A percentile compares a stretch with the other conserved stretches of the same genome.
Conservation (phyloP, 2,888 invertebrate species). For the Dysmachus trigonus region DNA sequence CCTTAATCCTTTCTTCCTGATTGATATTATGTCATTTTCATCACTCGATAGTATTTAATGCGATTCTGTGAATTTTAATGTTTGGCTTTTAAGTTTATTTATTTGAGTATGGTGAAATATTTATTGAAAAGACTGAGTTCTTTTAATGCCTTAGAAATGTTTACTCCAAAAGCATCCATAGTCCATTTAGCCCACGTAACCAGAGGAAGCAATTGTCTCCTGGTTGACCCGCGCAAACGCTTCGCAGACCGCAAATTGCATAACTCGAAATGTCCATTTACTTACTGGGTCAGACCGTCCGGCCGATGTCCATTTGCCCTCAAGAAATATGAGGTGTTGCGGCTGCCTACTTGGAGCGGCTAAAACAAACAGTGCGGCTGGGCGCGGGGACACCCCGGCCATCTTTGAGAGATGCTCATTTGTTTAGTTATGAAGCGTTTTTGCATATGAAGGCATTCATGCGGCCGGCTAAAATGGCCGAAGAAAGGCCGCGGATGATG, state of each 20-base stretch:
- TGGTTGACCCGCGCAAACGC: background rate
- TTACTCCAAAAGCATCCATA: background rate
- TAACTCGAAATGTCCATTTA: conserved; percentile 20
- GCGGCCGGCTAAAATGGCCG: background rate
- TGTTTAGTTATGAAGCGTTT: background rate
- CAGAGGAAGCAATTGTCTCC: background rate
- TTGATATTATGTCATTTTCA: too few species aligned
- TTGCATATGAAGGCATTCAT: conserved; percentile 1
- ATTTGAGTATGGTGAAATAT: too few species aligned
- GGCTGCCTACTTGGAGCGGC: background rate
- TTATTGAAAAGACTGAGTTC: background rate
- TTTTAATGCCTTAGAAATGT: background rate
- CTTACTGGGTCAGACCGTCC: conserved; percentile 4
- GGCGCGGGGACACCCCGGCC: background rate
- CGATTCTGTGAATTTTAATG: too few species aligned
- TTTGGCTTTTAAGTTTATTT: too few species aligned
- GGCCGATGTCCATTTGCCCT: background rate
- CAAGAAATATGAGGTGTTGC: background rate
- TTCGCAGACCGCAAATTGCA: conserved; percentile 2
- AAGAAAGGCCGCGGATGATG: background rate
- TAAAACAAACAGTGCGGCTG: background rate
- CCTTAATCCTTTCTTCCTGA: too few species aligned
- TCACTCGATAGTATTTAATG: too few species aligned
- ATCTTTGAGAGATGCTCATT: background rate
- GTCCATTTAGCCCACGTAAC: background rate